A percentile compares a stretch with the other conserved stretches of the same genome.
Evolutionary conservation across 30 jellyfish, hydroid and myxozoan species (phyloP).

Genomic region (Rhopilema esculentum): DNA sequence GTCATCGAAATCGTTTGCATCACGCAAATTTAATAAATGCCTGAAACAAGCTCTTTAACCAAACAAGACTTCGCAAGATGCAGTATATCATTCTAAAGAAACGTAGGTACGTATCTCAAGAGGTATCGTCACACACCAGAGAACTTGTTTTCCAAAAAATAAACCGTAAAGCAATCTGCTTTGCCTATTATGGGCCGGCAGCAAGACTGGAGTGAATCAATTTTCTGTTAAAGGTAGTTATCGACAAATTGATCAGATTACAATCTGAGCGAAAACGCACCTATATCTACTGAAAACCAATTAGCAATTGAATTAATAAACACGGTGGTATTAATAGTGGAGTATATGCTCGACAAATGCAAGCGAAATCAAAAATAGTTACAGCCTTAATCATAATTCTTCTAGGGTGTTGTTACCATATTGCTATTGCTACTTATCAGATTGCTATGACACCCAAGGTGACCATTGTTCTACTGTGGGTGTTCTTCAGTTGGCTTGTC

Average conservation of each 20-base stretch:
- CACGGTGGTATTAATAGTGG: neutral
- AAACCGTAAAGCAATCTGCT: neutral
- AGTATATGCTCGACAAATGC: neutral
- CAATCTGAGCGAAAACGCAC: neutral
- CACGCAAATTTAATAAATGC: too few relatives aligned
- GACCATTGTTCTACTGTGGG: neutral
- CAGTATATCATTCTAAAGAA: too few relatives aligned
- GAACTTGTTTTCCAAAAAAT: neutral
- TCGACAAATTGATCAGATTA: neutral
- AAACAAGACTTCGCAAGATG: too few relatives aligned
- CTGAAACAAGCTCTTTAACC: too few relatives aligned
- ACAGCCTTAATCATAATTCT: conserved; percentile 12
- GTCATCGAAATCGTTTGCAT: too few relatives aligned
- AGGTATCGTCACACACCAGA: neutral
- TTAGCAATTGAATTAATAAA: neutral
- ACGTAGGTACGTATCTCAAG: too few relatives aligned
- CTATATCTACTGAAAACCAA: neutral
- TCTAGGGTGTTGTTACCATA: neutral
- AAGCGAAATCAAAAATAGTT: neutral
- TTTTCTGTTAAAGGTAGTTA: neutral
- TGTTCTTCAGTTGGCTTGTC: conserved; percentile 31
- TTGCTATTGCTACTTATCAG: neutral
- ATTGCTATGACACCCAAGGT: neutral
- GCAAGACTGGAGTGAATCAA: neutral
- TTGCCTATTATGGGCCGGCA: neutral